Conservation (phyloP, 2,113 vertebrate species). For the Mellivora capensis region DNA sequence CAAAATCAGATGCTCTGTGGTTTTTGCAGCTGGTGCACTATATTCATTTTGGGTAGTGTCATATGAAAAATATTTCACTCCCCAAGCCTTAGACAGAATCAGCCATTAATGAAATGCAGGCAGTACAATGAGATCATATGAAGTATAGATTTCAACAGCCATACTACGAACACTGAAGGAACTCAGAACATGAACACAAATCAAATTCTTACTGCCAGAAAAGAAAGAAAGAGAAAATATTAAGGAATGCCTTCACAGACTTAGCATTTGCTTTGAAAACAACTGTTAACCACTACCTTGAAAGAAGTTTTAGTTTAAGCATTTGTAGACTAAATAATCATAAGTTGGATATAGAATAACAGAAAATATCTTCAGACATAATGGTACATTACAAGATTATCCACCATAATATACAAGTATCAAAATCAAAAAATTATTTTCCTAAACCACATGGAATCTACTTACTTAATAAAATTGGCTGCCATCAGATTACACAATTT, state of each 20-base stretch:
- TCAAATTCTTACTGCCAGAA: constrained; percentile 91
- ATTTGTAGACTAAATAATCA: constrained; percentile 96
- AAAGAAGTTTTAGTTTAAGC: constrained; percentile 89
- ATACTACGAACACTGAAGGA: constrained; percentile 89
- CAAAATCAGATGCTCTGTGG: constrained; percentile 93
- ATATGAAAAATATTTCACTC: constrained; percentile 98
- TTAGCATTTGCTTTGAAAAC: constrained; percentile 93
- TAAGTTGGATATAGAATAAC: constrained; percentile 87
- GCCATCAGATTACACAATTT: constrained; percentile 74
- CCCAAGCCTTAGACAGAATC: constrained; percentile 88
- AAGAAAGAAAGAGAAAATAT: constrained; percentile 85
- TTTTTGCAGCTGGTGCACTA: constrained; percentile 95
- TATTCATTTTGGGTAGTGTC: constrained; percentile 92
- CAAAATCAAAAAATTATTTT: constrained; percentile 83
- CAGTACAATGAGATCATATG: constrained; percentile 95
- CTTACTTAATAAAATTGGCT: constrained; percentile 88
- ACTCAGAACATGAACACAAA: constrained; percentile 94
- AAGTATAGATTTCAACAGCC: constrained; percentile 97
- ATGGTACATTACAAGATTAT: constrained; percentile 84
- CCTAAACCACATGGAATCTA: constrained; percentile 84
- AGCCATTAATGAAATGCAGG: constrained; percentile 99
- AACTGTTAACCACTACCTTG: constrained; percentile 89
- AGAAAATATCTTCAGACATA: constrained; percentile 90
- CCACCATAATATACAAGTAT: constrained; percentile 88
- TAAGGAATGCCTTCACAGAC: constrained; percentile 87